Conservation (phyloP, 2,797 vertebrate genomes). For the Rhyacichthys aspro region DNA sequence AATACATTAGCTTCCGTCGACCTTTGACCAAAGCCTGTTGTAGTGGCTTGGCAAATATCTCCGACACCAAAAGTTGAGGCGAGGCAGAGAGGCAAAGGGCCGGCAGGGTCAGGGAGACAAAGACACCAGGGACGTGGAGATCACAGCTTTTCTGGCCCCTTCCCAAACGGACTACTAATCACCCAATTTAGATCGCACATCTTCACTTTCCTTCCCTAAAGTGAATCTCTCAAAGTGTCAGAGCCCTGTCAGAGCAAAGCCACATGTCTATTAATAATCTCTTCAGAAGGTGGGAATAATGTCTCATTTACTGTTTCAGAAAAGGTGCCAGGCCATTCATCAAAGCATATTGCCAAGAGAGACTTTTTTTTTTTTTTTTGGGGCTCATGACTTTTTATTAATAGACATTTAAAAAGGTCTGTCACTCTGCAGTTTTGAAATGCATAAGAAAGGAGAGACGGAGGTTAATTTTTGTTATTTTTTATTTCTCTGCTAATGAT, state of each 20-base stretch:
- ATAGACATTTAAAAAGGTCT: conserved; percentile 55
- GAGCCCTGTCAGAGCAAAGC: conserved; percentile 69
- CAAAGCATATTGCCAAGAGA: conserved; percentile 52
- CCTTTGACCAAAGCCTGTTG: conserved; percentile 22
- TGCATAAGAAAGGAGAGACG: conserved; percentile 42
- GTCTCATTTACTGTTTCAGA: conserved; percentile 47
- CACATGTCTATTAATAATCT: conserved; percentile 75
- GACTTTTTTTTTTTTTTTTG: conserved; percentile 36
- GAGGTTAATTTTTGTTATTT: conserved; percentile 50
- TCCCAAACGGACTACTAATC: conserved; percentile 66
- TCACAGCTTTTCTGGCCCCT: conserved; percentile 57
- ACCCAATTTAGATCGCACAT: conserved; percentile 72
- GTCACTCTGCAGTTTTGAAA: conserved; percentile 41
- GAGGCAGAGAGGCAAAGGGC: conserved; percentile 34
- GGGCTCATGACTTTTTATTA: conserved; percentile 60
- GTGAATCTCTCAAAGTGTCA: conserved; percentile 68
- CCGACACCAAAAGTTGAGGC: conserved; percentile 8
- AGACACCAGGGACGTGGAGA: conserved; percentile 11
- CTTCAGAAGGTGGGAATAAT: conserved; percentile 53
- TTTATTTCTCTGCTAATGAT: conserved; percentile 33
- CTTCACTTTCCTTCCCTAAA: conserved; percentile 62
- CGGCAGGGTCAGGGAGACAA: conserved; percentile 38
- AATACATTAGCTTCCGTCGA: no score
- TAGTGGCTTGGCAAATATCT: conserved; percentile 25
- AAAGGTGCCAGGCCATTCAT: conserved; percentile 51